These are phyloP conservation scores for Saccostrea echinata DNA, from an alignment of 1,140 invertebrate genomes.

Conservation along the genomic window DNA sequence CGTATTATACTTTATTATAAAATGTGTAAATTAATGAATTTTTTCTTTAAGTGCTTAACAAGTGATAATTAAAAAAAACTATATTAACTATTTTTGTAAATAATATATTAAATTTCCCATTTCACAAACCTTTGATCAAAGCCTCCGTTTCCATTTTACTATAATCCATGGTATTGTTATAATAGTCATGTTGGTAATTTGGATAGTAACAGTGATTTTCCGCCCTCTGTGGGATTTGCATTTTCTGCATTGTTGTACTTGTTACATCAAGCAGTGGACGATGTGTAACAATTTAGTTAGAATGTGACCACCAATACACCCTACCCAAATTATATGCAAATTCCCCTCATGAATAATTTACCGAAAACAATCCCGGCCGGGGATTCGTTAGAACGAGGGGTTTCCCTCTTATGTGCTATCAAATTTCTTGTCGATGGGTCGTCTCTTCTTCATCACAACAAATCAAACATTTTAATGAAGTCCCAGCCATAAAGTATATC, in stretches of 20 bases:
- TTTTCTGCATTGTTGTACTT: not conserved
- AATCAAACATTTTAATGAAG: conserved; percentile 35
- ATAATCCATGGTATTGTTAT: conserved; percentile 63
- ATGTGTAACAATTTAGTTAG: conserved; percentile 30
- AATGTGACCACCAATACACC: conserved; percentile 36
- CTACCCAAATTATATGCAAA: conserved; percentile 47
- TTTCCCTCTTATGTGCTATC: conserved; percentile 16
- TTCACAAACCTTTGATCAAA: conserved; percentile 66
- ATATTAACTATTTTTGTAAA: no score
- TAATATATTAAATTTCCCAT: not conserved
- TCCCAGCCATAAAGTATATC: conserved; percentile 8
- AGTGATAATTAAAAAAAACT: no score
- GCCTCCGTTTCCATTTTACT: conserved; percentile 65
- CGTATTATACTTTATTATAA: no score
- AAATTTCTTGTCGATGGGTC: conserved; percentile 6
- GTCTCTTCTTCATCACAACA: conserved; percentile 1
- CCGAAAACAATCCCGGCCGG: conserved; percentile 35
- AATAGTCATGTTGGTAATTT: conserved; percentile 21
- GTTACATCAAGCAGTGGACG: not conserved
- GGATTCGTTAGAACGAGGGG: not conserved
- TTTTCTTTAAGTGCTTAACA: no score
- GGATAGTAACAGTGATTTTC: conserved; percentile 21
- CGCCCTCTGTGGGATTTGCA: conserved; percentile 8
- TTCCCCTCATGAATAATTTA: conserved; percentile 50
- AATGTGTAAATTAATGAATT: no score